These are phyloP conservation scores for Palythoa heliodiscus DNA, from an alignment of 92 coral and sea anemone species.

Conservation along the genomic window DNA sequence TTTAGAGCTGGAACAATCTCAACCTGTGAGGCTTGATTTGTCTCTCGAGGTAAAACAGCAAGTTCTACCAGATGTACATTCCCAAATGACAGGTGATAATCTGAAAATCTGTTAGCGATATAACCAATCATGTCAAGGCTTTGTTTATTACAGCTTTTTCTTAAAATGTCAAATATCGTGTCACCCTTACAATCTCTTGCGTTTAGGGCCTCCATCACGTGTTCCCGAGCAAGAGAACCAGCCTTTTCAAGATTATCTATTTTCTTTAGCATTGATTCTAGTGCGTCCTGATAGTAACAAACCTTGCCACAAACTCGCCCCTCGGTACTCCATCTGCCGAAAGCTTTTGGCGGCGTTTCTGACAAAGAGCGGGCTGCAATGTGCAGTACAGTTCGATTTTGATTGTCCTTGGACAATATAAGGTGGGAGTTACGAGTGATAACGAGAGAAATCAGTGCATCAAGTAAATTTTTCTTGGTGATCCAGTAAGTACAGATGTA, in stretches of 20 bases:
- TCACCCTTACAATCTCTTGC: slow-evolving; percentile 33
- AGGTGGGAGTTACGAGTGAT: slow-evolving; percentile 18
- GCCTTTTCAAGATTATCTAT: slow-evolving; percentile 22
- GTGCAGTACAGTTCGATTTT: slow-evolving; percentile 15
- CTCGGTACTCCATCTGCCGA: slow-evolving; percentile 25
- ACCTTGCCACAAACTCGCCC: slow-evolving; percentile 24
- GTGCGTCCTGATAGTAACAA: slow-evolving; percentile 34
- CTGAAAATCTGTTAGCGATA: slow-evolving; percentile 17
- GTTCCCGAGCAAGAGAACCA: slow-evolving; percentile 29
- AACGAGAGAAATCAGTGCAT: slow-evolving; percentile 9
- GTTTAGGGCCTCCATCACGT: slow-evolving; percentile 23
- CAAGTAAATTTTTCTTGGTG: slow-evolving; percentile 30
- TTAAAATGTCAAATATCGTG: slow-evolving; percentile 16
- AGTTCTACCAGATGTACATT: not conserved
- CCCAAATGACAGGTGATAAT: not conserved
- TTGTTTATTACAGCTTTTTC: slow-evolving; percentile 15
- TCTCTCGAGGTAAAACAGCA: slow-evolving; percentile 13
- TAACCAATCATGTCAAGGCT: slow-evolving; percentile 8
- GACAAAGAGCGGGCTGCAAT: slow-evolving; percentile 33
- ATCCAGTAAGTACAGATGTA: slow-evolving; percentile 42
- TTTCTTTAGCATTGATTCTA: slow-evolving; percentile 25
- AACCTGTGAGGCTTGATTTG: slow-evolving; percentile 1
- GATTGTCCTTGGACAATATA: slow-evolving; percentile 31
- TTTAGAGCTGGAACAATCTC: slow-evolving; percentile 36
- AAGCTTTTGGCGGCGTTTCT: slow-evolving; percentile 1